Percentiles rank a stretch among this genome's conserved stretches.
phyloP scores from a whole-genome alignment of 1,140 invertebrate genomes.

The Drosophila persimilis region DNA sequence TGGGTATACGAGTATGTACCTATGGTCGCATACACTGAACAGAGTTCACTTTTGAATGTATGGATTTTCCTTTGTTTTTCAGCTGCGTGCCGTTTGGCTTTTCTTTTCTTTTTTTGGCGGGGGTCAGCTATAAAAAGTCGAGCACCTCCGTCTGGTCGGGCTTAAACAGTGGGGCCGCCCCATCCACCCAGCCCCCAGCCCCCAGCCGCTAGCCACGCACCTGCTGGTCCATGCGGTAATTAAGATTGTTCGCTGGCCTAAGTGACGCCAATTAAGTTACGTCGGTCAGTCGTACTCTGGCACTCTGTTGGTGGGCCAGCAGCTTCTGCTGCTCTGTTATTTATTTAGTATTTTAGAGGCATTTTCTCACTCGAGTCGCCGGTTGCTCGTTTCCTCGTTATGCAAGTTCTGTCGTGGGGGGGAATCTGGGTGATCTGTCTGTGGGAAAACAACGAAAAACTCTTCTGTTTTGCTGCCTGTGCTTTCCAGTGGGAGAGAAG shows the following conservation, averaged over 20 bases:
- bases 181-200: not conserved
- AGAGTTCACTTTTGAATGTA: slow-evolving; percentile 56
- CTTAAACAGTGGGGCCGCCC: not conserved
- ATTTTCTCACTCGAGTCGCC: slow-evolving; percentile 37
- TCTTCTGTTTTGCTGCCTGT: too few species aligned
- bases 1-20: too few species aligned
- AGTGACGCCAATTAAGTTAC: slow-evolving; percentile 77
- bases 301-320: slow-evolving; percentile 7
- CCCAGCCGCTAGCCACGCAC: not conserved
- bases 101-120: slow-evolving; percentile 14
- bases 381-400: slow-evolving; percentile 34
- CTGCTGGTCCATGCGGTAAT: slow-evolving; percentile 58
- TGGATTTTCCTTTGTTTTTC: slow-evolving; percentile 62
- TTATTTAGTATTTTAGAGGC: slow-evolving; percentile 53
- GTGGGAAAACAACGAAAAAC: slow-evolving; percentile 19
- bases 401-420: slow-evolving; percentile 62
- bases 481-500: too few species aligned
- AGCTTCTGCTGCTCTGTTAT: slow-evolving; percentile 18
- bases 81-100: slow-evolving; percentile 33
- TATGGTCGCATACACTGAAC: slow-evolving; percentile 1
- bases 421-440: slow-evolving; percentile 16
- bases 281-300: slow-evolving; percentile 32
- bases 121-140: slow-evolving; percentile 26
- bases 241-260: slow-evolving; percentile 67
- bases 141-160: slow-evolving; percentile 12